Conservation (phyloP, 2,797 vertebrate genomes). For the Strix occidentalis region DNA sequence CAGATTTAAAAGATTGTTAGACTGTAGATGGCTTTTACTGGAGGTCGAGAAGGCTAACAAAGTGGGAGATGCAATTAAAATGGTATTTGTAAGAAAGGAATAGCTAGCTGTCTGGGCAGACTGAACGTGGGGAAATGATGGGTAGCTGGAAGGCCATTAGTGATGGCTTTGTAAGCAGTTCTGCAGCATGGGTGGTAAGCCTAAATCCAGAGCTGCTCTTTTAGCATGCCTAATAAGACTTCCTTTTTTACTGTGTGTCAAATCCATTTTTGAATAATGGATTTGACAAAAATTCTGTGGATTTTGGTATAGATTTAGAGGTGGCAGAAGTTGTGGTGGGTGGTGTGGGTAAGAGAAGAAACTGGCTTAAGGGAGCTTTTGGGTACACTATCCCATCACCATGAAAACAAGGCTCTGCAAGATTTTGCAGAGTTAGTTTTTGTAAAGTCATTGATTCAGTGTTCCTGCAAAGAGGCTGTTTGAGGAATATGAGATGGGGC, state of each 20-base stretch:
- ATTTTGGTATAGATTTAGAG: not conserved
- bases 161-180: conserved; percentile 63
- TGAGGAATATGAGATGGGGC: not conserved
- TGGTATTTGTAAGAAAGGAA: conserved; percentile 59
- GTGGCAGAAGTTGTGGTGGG: not conserved
- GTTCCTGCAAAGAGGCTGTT: not conserved
- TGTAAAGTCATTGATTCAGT: not conserved
- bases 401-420: not conserved
- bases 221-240: conserved; percentile 15
- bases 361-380: not conserved
- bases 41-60: conserved; percentile 76
- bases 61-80: conserved; percentile 70
- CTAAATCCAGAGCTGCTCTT: conserved; percentile 40
- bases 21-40: conserved; percentile 72
- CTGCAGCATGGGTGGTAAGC: conserved; percentile 55
- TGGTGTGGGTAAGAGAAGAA: not conserved
- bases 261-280: not conserved
- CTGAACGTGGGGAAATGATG: conserved; percentile 31
- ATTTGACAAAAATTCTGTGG: not conserved
- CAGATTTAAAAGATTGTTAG: conserved; percentile 70
- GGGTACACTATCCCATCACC: not conserved
- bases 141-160: conserved; percentile 51
- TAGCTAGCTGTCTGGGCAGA: conserved; percentile 33
- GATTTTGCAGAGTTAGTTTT: not conserved
- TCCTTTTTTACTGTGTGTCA: not conserved